Evolutionary conservation across 2,113 vertebrate genomes (phyloP).

Genomic region (Tupaia chinensis): DNA sequence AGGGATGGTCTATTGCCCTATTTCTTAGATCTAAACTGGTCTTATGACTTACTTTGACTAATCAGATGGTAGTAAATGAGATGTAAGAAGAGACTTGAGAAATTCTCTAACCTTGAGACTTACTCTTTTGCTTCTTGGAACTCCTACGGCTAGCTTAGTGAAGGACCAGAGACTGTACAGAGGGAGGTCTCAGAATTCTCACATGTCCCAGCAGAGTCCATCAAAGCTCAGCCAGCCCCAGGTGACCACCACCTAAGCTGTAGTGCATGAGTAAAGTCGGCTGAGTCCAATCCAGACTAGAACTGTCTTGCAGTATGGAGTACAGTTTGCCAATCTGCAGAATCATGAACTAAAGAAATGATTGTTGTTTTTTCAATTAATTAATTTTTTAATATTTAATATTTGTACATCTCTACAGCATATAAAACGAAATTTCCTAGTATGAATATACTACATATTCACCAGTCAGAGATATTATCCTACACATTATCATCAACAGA

Average conservation of each 20-base stretch:
- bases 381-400: too few relatives aligned
- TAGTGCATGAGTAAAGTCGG: neutral
- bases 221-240: neutral
- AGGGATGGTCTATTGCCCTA: neutral
- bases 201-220: neutral
- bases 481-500: too few relatives aligned
- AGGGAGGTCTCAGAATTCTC: neutral
- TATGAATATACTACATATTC: too few relatives aligned
- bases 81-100: neutral
- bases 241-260: neutral
- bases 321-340: neutral
- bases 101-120: neutral
- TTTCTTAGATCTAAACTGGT: neutral
- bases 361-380: neutral
- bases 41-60: neutral
- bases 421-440: too few relatives aligned
- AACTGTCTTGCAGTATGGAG: neutral
- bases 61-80: neutral
- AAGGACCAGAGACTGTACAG: neutral
- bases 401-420: too few relatives aligned
- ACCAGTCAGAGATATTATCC: too few relatives aligned
- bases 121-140: neutral
- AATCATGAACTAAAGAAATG: conserved; percentile 9
- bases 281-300: neutral
- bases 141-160: neutral